Conservation (phyloP, 2,113 vertebrate species). For the Prunella himalayana region DNA sequence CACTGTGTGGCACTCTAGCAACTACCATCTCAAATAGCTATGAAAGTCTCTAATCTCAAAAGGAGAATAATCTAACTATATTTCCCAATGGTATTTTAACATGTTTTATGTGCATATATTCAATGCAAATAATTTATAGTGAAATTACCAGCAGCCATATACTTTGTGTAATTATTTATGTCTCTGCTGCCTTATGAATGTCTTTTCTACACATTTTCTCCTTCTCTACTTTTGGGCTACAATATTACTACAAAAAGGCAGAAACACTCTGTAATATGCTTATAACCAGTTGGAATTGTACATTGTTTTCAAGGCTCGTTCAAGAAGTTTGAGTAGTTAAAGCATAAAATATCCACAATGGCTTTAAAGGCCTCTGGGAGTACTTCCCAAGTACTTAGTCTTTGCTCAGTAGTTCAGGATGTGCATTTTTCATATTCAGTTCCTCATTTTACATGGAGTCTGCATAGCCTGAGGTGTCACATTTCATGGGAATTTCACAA, state of each 20-base stretch:
- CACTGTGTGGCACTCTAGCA: background rate
- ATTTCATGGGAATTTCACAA: constrained; percentile 58
- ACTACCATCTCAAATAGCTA: background rate
- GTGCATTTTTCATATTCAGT: constrained; percentile 16
- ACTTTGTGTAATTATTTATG: background rate
- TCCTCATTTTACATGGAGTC: background rate
- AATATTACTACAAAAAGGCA: background rate
- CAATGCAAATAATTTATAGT: background rate
- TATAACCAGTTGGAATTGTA: background rate
- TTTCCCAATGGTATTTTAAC: background rate
- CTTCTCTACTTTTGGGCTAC: background rate
- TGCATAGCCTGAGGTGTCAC: background rate
- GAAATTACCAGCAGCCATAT: rapidly evolving
- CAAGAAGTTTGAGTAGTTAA: background rate
- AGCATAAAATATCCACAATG: background rate
- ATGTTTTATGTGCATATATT: background rate
- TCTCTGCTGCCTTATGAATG: background rate
- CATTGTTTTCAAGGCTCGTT: background rate
- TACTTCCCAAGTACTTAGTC: constrained; percentile 7
- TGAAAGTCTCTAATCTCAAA: background rate
- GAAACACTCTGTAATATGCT: background rate
- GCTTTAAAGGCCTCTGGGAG: background rate
- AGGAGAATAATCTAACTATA: background rate
- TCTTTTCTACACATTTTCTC: background rate
- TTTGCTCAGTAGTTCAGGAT: constrained; percentile 23